Evolutionary conservation across 30 jellyfish, hydroid and myxozoan species (phyloP).

Genomic region (Hydractinia echinata): DNA sequence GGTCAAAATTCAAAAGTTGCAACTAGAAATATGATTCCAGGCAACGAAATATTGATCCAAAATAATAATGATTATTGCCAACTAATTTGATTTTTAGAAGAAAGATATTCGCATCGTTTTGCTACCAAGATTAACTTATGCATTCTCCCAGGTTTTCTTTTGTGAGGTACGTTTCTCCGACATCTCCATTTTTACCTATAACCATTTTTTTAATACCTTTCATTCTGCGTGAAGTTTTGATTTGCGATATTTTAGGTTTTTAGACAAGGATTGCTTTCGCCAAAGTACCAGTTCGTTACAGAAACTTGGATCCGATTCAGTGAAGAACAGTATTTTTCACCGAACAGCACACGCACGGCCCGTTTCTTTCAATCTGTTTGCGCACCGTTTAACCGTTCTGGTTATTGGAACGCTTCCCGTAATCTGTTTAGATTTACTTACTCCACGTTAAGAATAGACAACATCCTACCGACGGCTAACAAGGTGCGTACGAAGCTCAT

Average conservation of each 20-base stretch:
- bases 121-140: too few species aligned
- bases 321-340: background rate
- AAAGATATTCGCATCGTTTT: too few species aligned
- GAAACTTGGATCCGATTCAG: background rate
- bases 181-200: too few species aligned
- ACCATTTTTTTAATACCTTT: too few species aligned
- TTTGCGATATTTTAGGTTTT: background rate
- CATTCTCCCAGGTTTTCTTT: too few species aligned
- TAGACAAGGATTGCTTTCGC: background rate
- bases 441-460: background rate
- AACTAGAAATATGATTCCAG: too few species aligned
- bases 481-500: background rate
- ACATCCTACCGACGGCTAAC: background rate
- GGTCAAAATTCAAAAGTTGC: too few species aligned
- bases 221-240: too few species aligned
- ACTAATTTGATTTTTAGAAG: too few species aligned
- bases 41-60: too few species aligned
- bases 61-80: too few species aligned
- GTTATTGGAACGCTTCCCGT: background rate
- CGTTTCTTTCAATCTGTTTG: background rate
- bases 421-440: background rate
- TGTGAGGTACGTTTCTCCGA: too few species aligned
- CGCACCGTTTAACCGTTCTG: background rate
- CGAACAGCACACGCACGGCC: background rate
- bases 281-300: background rate